Evolutionary conservation across 2,888 invertebrate genomes (phyloP), one percentile per base, ranked within the genome.

Genomic region (Cheiracanthium punctorium): DNA sequence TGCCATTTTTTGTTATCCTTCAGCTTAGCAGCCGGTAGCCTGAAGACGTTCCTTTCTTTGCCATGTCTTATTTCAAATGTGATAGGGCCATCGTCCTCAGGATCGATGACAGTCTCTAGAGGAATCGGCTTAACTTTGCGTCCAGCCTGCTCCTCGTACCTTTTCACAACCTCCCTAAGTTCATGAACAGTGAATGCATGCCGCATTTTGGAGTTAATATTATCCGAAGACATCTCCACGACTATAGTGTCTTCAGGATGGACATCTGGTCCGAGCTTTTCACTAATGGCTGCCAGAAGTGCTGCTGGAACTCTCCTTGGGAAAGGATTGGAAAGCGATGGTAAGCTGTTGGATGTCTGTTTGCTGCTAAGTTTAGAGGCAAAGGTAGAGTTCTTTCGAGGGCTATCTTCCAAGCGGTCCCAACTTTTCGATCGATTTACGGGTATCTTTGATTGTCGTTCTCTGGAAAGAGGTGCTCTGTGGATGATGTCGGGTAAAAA

Each of bases 1-100:
- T 96, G 97, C 92, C 97, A 97, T 91, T 96, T 94, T 92, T 97
- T 97, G 91, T 95, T 96, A 91, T 95, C 96, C 91, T 97, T 96
- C 90, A 97, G 92, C 91, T 94, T 95, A 90, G 97, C 96, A 28
- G 96, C 95, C 76, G 97, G 97, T 91, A 97, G 93, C 90, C 96
- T 95, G 91, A 97, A 96, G 89, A 97, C 93, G 89, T 91, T 91
- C 91, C 96, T 96, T 91, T 95, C 95, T 91, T 96, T 96, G 80
- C 94, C 94, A 64, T 89, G 89, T 33, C 80, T 64, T 12, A 89
- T 82, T 37, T 88, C 88, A 67, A 89, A 89, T 14, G 88, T 88
- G 69, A 89, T 84, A 90, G 87, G 90, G 24, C 81, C 89, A 33
- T 88, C 84, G 30, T 88, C 84, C 41, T 89, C 82, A 10, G 77